A percentile compares a stretch with the other conserved stretches of the same genome.
phyloP scores from a whole-genome alignment of 2,113 vertebrate species.

The Phoxinus phoxinus region DNA sequence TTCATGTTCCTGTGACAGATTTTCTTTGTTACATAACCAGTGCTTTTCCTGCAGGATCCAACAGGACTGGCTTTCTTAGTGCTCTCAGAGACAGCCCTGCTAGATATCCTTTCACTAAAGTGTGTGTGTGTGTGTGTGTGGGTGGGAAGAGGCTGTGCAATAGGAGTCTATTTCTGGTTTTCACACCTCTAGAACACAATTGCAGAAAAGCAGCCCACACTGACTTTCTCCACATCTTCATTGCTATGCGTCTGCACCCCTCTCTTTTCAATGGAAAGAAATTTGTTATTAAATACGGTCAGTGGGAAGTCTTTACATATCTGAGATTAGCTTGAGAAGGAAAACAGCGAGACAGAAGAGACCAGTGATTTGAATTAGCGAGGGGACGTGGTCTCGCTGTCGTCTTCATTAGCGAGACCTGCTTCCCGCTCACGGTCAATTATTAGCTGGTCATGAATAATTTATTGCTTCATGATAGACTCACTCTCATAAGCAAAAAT shows the following conservation, averaged over 20 bases:
- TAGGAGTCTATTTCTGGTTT: conserved; percentile 51
- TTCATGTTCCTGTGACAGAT: background rate
- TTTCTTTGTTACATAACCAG: conserved; percentile 45
- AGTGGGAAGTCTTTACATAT: conserved; percentile 1
- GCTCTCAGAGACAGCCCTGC: conserved; percentile 94
- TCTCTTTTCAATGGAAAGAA: conserved; percentile 25
- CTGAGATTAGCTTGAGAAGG: background rate
- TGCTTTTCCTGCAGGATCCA: conserved; percentile 83
- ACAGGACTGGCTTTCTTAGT: conserved; percentile 88
- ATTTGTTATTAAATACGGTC: conserved; percentile 19
- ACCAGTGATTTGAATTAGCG: conserved; percentile 14
- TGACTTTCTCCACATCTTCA: conserved; percentile 12
- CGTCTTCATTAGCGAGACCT: conserved; percentile 34
- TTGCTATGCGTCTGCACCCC: background rate
- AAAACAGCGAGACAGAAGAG: background rate
- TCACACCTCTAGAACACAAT: conserved; percentile 53
- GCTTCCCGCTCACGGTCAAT: conserved; percentile 36
- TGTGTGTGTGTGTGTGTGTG: conserved; percentile 19
- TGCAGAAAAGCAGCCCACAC: conserved; percentile 38
- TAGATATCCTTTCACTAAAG: conserved; percentile 87
- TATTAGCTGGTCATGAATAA: conserved; percentile 41
- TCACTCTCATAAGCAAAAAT: conserved; percentile 13
- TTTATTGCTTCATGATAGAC: conserved; percentile 47
- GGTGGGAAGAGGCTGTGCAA: conserved; percentile 30
- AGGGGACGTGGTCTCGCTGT: background rate